Evolutionary conservation across 2,113 vertebrate genomes (phyloP).

Genomic region (Nyctibius bracteatus): DNA sequence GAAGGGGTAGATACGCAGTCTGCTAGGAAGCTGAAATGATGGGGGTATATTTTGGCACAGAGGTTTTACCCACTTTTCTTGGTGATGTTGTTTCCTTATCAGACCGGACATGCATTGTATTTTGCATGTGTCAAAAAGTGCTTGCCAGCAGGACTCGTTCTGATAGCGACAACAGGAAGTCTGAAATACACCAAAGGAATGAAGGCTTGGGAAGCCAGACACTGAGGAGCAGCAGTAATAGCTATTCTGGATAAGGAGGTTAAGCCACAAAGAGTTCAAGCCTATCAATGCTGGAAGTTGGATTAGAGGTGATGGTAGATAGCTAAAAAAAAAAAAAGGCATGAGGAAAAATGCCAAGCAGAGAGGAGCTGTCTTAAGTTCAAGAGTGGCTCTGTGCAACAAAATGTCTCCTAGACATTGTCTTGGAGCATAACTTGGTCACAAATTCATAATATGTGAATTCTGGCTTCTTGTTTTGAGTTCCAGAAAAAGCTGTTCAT

Average conservation of each 20-base stretch:
- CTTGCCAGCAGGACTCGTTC: not conserved
- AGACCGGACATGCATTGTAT: not conserved
- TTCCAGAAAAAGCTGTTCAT: not conserved
- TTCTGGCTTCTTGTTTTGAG: not conserved
- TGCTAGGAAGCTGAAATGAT: slow-evolving; percentile 5
- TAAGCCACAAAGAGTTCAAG: not conserved
- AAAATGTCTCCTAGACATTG: not conserved
- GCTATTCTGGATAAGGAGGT: not conserved
- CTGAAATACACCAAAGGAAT: slow-evolving; percentile 25
- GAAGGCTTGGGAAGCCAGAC: not conserved
- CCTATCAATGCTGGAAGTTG: not conserved
- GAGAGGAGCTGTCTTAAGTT: not conserved
- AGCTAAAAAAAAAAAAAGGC: not conserved
- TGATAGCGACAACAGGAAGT: slow-evolving; percentile 30
- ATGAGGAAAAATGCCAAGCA: not conserved
- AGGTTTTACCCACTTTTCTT: slow-evolving; percentile 9
- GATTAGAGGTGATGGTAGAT: not conserved
- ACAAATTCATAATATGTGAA: not conserved
- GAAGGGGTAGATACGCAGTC: not conserved
- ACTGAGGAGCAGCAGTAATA: not conserved
- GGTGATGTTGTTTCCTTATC: not conserved
- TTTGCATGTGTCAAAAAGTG: slow-evolving; percentile 17
- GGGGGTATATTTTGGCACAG: slow-evolving; percentile 40
- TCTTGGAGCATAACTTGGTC: not conserved
- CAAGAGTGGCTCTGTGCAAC: not conserved